These are phyloP conservation scores for Perdita meconis DNA, from an alignment of 2,888 invertebrate genomes.

Conservation along the genomic window DNA sequence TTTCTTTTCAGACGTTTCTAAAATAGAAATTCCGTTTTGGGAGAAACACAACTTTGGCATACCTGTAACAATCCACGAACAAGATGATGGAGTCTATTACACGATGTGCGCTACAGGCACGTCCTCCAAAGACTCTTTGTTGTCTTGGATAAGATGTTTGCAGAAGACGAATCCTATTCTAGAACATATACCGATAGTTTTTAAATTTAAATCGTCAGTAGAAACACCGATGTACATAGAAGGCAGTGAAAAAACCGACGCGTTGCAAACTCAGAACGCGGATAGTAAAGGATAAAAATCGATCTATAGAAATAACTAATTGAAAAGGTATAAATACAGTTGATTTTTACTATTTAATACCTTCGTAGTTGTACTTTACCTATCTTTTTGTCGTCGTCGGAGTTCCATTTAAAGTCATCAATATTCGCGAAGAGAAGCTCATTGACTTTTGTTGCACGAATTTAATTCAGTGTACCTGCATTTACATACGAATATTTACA, in stretches of 20 bases:
- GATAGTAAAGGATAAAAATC: not conserved
- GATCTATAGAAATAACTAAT: conserved; percentile 12
- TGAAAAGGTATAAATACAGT: conserved; percentile 36
- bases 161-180: conserved; percentile 91
- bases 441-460: not conserved
- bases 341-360: conserved; percentile 2
- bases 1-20: conserved; percentile 88
- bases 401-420: no score
- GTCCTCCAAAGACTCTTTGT: conserved; percentile 94
- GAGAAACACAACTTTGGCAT: conserved; percentile 84
- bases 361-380: not conserved
- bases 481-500: conserved; percentile 28
- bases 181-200: conserved; percentile 92
- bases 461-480: not conserved
- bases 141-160: conserved; percentile 95
- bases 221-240: conserved; percentile 8
- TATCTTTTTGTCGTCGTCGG: no score
- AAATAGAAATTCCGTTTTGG: conserved; percentile 87
- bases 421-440: not conserved
- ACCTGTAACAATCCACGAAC: conserved; percentile 93
- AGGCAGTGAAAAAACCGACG: not conserved
- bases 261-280: not conserved
- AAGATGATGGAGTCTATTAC: conserved; percentile 95
- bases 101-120: conserved; percentile 96
- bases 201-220: conserved; percentile 86